phyloP scores from a whole-genome alignment of 2,888 invertebrate species.

The Scaptomyza polygonia region DNA sequence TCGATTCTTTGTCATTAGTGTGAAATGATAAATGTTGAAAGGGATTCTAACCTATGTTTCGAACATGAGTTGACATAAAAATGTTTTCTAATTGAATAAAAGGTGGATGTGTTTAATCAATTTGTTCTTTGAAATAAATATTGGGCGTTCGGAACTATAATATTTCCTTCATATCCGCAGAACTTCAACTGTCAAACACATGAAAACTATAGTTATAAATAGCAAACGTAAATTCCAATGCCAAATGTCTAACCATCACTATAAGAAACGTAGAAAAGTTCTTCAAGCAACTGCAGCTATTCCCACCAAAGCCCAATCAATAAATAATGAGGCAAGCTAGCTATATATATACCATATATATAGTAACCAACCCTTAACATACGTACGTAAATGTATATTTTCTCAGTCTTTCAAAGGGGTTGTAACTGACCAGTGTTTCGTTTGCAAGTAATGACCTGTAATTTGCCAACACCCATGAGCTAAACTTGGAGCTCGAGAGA shows the following conservation, averaged over 20 bases:
- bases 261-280: slow-evolving; percentile 20
- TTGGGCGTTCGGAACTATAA: too few relatives aligned
- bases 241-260: not conserved
- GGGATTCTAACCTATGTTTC: too few relatives aligned
- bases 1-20: slow-evolving; percentile 17
- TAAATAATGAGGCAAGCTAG: slow-evolving; percentile 35
- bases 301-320: slow-evolving; percentile 40
- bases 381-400: not conserved
- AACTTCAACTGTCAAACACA: not conserved
- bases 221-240: not conserved
- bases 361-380: slow-evolving; percentile 10
- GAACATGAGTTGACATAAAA: slow-evolving; percentile 34
- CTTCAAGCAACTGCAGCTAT: slow-evolving; percentile 36
- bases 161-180: too few relatives aligned
- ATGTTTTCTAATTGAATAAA: slow-evolving; percentile 15
- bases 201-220: not conserved
- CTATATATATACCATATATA: slow-evolving; percentile 36
- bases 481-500: not conserved
- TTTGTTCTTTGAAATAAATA: not conserved
- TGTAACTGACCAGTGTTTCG: slow-evolving; percentile 5
- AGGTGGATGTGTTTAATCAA: not conserved
- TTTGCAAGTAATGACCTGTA: slow-evolving; percentile 53
- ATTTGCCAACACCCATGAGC: slow-evolving; percentile 58
- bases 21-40: slow-evolving; percentile 52
- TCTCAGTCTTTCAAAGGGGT: not conserved